Base-by-base conservation (phyloP, 2,113 vertebrate species). In the Malurus melanocephalus region DNA sequence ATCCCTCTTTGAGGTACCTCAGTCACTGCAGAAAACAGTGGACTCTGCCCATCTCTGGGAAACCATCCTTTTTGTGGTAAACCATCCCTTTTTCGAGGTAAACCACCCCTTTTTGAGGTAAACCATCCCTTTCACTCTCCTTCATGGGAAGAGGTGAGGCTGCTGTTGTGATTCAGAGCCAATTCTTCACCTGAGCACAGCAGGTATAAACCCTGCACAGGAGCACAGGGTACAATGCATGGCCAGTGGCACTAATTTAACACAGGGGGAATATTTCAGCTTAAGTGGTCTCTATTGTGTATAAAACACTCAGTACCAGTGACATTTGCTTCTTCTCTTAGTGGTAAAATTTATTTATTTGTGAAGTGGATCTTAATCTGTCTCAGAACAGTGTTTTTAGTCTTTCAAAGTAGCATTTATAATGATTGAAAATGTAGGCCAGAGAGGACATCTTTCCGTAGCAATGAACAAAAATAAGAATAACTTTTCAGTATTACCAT, bases 401-500 rank as follows among this genome's bases (percentile, higher is more conserved):
- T 89, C 83, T 89, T 82, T 51, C 80, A 60, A 67, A 55, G 60
- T 21, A 81, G 78, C 91, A 84, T 95, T 94, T 88, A 78, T 69
- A 87, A 78, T 81, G 80, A 78, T 76, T 87, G 80, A 93, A 91
- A 95, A 93, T 11, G 24, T 28, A 82, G 75, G 64, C 85, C 83
- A 19, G 64, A 86, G 83, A 83, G 79, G 74, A 82, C 79, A 78
- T 80, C 76, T 93, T 92, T 79, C 76, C 8, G 2, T 62, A 71
- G 80, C 91, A 93, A 89, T 28, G 74, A 77, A 88, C 75, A 86
- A 88, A 93, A 87, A 77, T 85, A 95, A 93, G 88, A 94, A 77
- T 83, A 91, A 93, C 93, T 96, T 95, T 67, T 73, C 91, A 92
- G 60, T 69, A 77, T 92, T 92, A 93, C 83, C 16, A 45, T 94